Evolutionary conservation across 2,888 invertebrate genomes (phyloP).

Genomic region (Drosophila mettleri): DNA sequence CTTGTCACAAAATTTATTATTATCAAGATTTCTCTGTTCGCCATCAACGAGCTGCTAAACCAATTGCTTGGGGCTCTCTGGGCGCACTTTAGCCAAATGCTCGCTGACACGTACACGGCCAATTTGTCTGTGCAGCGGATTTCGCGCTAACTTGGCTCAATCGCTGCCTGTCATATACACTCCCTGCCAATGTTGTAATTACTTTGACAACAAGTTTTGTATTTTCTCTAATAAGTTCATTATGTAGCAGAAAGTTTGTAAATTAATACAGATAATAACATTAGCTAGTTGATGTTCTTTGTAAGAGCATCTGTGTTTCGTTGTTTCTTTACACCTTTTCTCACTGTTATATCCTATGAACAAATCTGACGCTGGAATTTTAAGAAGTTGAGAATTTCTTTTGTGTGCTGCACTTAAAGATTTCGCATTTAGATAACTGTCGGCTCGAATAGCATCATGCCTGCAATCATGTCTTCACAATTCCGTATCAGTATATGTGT

Average conservation of each 20-base stretch:
- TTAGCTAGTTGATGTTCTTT: neutral
- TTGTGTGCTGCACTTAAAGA: slow-evolving; percentile 39
- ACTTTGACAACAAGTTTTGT: slow-evolving; percentile 1
- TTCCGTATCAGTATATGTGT: slow-evolving; percentile 4
- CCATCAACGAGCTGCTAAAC: slow-evolving; percentile 25
- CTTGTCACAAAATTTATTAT: slow-evolving; percentile 10
- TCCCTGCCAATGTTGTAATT: slow-evolving; percentile 21
- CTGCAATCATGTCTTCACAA: slow-evolving; percentile 20
- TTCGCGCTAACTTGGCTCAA: slow-evolving; percentile 11
- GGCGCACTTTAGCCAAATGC: slow-evolving; percentile 15
- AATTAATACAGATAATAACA: neutral
- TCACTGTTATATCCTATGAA: slow-evolving; percentile 19
- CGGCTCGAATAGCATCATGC: slow-evolving; percentile 19
- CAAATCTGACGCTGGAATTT: slow-evolving; percentile 57
- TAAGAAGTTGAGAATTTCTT: slow-evolving; percentile 45
- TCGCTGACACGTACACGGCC: slow-evolving; percentile 41
- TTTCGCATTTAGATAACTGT: slow-evolving; percentile 48
- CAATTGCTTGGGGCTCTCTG: slow-evolving; percentile 33
- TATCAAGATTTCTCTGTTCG: slow-evolving; percentile 48
- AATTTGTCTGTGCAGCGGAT: slow-evolving; percentile 36
- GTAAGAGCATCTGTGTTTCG: slow-evolving; percentile 34
- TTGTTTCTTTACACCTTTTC: neutral
- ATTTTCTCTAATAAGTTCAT: neutral
- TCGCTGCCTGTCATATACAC: slow-evolving; percentile 6
- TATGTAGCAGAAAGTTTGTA: neutral